Conservation (phyloP, 1,140 invertebrate species). For the Pseudomyrmex flavicornis region DNA sequence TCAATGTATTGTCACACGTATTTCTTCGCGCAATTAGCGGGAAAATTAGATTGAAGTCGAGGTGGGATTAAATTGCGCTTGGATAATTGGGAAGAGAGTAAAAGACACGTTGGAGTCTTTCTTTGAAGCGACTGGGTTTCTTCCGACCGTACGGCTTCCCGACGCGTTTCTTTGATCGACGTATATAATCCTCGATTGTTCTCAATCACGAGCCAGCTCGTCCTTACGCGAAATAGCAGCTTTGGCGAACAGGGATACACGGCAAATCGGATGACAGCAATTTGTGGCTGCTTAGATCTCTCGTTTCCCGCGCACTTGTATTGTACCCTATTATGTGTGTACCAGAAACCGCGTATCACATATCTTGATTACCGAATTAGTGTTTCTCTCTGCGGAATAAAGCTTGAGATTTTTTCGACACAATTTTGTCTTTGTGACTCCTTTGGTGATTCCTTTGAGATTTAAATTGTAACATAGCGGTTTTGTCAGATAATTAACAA, state of each 20-base stretch:
- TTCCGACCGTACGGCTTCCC: conserved; percentile 27
- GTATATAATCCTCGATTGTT: conserved; percentile 48
- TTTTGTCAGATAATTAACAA: too few species aligned
- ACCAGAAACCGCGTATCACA: neutral
- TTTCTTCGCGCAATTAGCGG: conserved; percentile 7
- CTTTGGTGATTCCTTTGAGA: neutral
- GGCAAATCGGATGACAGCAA: neutral
- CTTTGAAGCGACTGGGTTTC: conserved; percentile 37
- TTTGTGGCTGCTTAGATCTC: conserved; percentile 9
- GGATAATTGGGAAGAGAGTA: conserved; percentile 29
- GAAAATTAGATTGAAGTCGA: neutral
- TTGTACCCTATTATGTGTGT: neutral
- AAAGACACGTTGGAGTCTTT: conserved; percentile 22
- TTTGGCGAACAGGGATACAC: neutral
- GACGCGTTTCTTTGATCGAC: conserved; percentile 47
- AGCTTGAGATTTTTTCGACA: neutral
- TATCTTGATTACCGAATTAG: conserved; percentile 2
- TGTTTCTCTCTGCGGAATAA: neutral
- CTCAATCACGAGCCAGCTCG: neutral
- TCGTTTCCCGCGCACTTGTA: neutral
- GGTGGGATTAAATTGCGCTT: conserved; percentile 33
- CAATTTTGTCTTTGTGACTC: conserved; percentile 5
- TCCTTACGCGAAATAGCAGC: conserved; percentile 23
- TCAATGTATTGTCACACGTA: too few species aligned
- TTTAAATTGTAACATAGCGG: too few species aligned